These are phyloP conservation scores for Anneissia japonica DNA, from an alignment of 35 echinoderm and acorn worm genomes.

Conservation along the genomic window DNA sequence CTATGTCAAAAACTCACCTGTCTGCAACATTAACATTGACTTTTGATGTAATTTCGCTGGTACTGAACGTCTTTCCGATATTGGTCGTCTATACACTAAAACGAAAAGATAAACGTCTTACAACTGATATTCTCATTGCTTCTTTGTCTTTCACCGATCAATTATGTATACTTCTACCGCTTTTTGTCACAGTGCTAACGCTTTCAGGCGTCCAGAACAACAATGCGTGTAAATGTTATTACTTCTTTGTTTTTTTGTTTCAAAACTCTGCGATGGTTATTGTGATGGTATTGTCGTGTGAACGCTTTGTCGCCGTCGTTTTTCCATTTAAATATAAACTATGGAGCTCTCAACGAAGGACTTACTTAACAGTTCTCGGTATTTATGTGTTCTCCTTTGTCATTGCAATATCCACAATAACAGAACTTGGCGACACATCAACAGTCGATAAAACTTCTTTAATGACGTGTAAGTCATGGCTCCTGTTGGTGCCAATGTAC, in stretches of 20 bases:
- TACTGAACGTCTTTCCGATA: background rate
- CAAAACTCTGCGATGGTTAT: background rate
- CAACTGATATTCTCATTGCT: background rate
- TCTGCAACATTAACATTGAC: background rate
- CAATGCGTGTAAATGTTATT: background rate
- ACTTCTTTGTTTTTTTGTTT: background rate
- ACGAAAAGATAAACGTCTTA: background rate
- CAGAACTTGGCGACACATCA: background rate
- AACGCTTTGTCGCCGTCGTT: background rate
- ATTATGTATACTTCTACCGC: background rate
- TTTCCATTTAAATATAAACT: background rate
- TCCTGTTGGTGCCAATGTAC: background rate
- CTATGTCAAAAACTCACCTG: background rate
- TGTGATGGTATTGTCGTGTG: background rate
- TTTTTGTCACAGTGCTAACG: background rate
- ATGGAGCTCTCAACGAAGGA: background rate
- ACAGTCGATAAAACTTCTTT: background rate
- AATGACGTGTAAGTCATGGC: background rate
- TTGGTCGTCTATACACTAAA: background rate
- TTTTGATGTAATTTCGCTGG: background rate
- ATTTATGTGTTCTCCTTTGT: background rate
- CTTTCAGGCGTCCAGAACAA: background rate
- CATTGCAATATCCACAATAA: background rate
- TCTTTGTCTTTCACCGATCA: background rate
- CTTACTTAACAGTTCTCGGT: background rate